phyloP scores from a whole-genome alignment of 1,140 invertebrate species.

The Monochamus saltuarius region DNA sequence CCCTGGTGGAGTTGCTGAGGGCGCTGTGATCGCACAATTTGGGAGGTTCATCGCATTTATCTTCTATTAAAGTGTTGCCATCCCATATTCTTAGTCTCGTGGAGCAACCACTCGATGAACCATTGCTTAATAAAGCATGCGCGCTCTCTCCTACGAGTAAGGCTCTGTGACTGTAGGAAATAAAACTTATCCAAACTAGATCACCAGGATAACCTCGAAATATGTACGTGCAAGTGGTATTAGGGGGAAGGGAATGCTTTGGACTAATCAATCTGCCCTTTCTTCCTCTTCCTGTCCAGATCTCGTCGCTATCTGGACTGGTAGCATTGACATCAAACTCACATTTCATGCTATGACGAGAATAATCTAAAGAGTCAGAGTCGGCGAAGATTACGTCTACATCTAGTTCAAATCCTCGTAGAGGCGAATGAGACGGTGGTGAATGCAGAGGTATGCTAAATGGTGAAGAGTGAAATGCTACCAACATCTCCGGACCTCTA shows the following conservation, averaged over 20 bases:
- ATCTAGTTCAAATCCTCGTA: constrained; percentile 78
- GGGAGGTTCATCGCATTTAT: constrained; percentile 73
- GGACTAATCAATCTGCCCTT: constrained; percentile 73
- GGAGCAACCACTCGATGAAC: constrained; percentile 53
- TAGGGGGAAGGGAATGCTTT: constrained; percentile 78
- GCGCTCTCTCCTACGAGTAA: constrained; percentile 55
- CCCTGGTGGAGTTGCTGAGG: constrained; percentile 69
- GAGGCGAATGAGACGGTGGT: constrained; percentile 57
- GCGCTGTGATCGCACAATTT: constrained; percentile 79
- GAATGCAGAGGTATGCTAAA: constrained; percentile 71
- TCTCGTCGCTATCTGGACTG: constrained; percentile 56
- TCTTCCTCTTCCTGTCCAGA: constrained; percentile 55
- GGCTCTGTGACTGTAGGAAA: constrained; percentile 76
- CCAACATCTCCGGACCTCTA: constrained; percentile 76
- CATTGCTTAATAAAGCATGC: constrained; percentile 43
- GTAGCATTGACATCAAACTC: constrained; percentile 73
- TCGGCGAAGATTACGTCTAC: constrained; percentile 85
- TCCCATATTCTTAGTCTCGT: constrained; percentile 65
- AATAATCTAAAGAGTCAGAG: constrained; percentile 74
- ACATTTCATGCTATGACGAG: constrained; percentile 61
- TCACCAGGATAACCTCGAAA: constrained; percentile 77
- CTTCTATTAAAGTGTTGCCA: constrained; percentile 53
- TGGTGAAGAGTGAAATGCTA: constrained; percentile 79
- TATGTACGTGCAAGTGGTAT: constrained; percentile 83
- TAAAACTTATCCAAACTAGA: constrained; percentile 84